These are phyloP conservation scores for Aurelia sp. DNA, from an alignment of 30 jellyfish, hydroid and myxozoan species.

Conservation along the genomic window DNA sequence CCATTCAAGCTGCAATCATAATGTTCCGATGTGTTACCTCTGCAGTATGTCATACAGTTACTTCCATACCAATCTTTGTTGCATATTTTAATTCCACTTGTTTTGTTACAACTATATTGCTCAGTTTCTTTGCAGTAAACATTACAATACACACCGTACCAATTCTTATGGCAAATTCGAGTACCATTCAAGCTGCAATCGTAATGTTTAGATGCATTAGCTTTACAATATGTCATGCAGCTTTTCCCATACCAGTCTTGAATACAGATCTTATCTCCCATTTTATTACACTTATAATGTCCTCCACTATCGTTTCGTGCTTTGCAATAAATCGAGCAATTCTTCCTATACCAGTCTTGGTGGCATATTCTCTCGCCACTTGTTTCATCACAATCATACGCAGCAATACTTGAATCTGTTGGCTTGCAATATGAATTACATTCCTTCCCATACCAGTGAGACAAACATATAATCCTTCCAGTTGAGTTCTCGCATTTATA, in stretches of 20 bases:
- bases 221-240: constrained; percentile 37
- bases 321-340: constrained; percentile 28
- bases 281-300: constrained; percentile 43
- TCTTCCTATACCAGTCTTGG: constrained; percentile 43
- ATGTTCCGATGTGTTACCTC: background rate
- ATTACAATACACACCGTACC: background rate
- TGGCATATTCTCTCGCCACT: constrained; percentile 33
- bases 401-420: background rate
- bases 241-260: constrained; percentile 59
- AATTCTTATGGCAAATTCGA: background rate
- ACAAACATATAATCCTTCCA: constrained; percentile 47
- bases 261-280: constrained; percentile 43
- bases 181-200: constrained; percentile 16
- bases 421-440: constrained; percentile 30
- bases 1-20: constrained; percentile 20
- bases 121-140: background rate
- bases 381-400: constrained; percentile 20
- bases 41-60: constrained; percentile 22
- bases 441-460: constrained; percentile 39
- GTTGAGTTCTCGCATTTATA: constrained; percentile 39
- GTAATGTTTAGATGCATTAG: background rate
- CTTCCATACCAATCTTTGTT: constrained; percentile 31
- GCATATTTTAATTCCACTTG: constrained; percentile 28
- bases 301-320: constrained; percentile 33
- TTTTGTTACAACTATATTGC: background rate